Conservation (phyloP, 1,140 invertebrate species). For the Ips nitidus region DNA sequence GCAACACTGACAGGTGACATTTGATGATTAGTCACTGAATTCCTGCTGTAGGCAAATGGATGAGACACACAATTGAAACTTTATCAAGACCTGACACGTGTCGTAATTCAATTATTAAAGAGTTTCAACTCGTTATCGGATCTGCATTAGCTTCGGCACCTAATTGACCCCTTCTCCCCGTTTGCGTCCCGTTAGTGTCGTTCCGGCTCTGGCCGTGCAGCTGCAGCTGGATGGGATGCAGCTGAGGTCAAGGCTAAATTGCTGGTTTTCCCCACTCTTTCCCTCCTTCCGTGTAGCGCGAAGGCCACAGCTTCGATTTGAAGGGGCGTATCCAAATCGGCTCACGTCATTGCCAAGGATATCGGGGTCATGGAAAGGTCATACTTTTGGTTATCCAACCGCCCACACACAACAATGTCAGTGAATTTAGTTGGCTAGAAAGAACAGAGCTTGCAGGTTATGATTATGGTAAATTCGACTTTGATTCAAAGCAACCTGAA, state of each 20-base stretch:
- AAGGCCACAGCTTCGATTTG: constrained; percentile 21
- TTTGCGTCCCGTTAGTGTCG: background rate
- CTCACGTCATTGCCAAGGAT: constrained; percentile 33
- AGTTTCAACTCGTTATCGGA: too few species aligned
- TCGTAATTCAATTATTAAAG: too few species aligned
- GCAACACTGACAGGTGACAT: too few species aligned
- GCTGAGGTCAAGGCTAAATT: constrained; percentile 29
- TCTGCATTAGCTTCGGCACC: too few species aligned
- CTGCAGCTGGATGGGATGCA: constrained; percentile 33
- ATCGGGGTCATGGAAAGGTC: constrained; percentile 29
- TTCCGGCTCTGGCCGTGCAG: constrained; percentile 19
- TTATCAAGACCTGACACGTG: too few species aligned
- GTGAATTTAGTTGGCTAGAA: too few species aligned
- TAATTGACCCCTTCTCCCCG: background rate
- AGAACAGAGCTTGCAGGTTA: too few species aligned
- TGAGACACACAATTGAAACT: too few species aligned
- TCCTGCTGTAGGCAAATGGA: too few species aligned
- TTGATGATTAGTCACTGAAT: too few species aligned
- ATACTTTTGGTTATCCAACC: background rate
- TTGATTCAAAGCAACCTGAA: too few species aligned
- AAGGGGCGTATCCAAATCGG: constrained; percentile 4
- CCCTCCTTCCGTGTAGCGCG: background rate
- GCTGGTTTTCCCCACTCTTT: background rate
- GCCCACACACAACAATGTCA: background rate
- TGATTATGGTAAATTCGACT: too few species aligned